Conservation (phyloP, 2,113 vertebrate genomes). For the Rhinopomastus cyanomelas region DNA sequence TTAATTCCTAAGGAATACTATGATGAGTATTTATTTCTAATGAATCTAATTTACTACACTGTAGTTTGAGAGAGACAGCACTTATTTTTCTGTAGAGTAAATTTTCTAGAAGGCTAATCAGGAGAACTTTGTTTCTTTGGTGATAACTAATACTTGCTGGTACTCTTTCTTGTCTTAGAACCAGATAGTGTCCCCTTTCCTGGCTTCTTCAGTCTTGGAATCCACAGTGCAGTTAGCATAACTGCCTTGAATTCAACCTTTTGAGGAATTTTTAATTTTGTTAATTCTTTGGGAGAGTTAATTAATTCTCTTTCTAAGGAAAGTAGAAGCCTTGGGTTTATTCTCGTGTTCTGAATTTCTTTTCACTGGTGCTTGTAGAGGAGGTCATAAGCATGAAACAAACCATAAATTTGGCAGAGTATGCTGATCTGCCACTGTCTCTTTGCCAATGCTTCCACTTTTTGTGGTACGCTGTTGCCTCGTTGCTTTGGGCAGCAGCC, state of each 20-base stretch:
- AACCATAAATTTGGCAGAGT: background rate
- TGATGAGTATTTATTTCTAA: background rate
- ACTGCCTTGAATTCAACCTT: background rate
- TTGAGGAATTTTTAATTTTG: background rate
- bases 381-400: background rate
- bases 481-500: background rate
- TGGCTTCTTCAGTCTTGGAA: background rate
- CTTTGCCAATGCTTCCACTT: background rate
- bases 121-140: background rate
- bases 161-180: background rate
- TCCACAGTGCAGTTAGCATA: background rate
- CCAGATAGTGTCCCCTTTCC: background rate
- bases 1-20: background rate
- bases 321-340: background rate
- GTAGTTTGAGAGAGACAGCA: background rate
- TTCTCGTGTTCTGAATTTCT: background rate
- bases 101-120: background rate
- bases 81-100: no score
- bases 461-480: background rate
- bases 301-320: background rate
- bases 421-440: background rate
- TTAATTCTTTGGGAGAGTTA: background rate
- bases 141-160: accelerated
- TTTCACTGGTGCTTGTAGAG: background rate
- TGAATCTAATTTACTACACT: background rate